phyloP scores from a whole-genome alignment of 2,888 invertebrate genomes.

The Gibbula magus region DNA sequence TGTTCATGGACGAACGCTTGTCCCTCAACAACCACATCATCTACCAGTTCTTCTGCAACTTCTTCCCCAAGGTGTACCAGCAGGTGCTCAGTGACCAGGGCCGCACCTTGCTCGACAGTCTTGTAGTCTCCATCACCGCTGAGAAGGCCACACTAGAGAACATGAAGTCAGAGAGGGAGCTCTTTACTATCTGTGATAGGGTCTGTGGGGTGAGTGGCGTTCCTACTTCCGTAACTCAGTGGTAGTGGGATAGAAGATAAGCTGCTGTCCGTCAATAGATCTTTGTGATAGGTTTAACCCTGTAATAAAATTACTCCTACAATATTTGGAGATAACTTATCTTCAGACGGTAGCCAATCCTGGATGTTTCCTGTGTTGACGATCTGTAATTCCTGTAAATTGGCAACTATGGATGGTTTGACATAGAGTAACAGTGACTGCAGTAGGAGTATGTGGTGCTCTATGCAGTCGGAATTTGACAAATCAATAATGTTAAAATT shows the following conservation, averaged over 20 bases:
- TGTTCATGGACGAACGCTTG: slow-evolving; percentile 89
- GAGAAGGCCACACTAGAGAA: slow-evolving; percentile 68
- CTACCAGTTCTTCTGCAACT: slow-evolving; percentile 90
- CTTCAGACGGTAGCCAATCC: too few relatives aligned
- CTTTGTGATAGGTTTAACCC: too few relatives aligned
- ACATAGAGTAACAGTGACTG: too few relatives aligned
- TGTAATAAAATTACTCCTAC: too few relatives aligned
- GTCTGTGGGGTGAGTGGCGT: slow-evolving; percentile 67
- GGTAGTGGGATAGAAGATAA: not conserved
- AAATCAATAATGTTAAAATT: too few relatives aligned
- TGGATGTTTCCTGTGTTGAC: too few relatives aligned
- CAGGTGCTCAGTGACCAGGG: slow-evolving; percentile 78
- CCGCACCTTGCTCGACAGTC: slow-evolving; percentile 80
- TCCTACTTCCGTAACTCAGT: not conserved
- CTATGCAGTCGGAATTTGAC: too few relatives aligned
- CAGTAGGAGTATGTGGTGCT: too few relatives aligned
- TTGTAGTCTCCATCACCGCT: slow-evolving; percentile 79
- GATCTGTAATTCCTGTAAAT: too few relatives aligned
- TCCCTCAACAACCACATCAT: slow-evolving; percentile 89
- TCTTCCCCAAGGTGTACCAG: slow-evolving; percentile 88
- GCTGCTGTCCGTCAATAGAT: too few relatives aligned
- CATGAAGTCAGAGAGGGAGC: slow-evolving; percentile 61
- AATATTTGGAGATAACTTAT: too few relatives aligned
- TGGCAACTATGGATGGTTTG: too few relatives aligned
- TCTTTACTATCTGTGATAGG: slow-evolving; percentile 63